phyloP scores from a whole-genome alignment of 1,140 invertebrate genomes.

The Caenorhabditis brenneri region DNA sequence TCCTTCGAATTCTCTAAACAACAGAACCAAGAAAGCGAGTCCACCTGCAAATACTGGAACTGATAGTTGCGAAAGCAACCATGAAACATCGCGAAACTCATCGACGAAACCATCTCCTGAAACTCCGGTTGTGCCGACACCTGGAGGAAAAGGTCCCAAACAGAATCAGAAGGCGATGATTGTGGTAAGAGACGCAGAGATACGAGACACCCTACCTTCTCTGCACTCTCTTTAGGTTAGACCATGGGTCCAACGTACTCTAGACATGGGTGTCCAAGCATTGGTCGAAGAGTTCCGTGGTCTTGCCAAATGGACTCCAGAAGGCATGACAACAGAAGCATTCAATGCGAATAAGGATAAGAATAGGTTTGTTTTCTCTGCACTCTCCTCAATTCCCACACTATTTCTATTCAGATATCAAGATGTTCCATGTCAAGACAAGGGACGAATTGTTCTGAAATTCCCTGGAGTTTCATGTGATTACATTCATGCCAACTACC shows the following conservation, averaged over 20 bases:
- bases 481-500: conserved; percentile 57
- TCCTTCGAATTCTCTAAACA: no score
- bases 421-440: conserved; percentile 61
- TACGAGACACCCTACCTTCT: not conserved
- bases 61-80: not conserved
- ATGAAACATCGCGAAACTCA: not conserved
- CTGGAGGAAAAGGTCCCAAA: no score
- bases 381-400: no score
- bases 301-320: conserved; percentile 48
- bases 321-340: conserved; percentile 50
- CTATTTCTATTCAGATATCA: conserved; percentile 50
- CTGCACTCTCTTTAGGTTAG: conserved; percentile 44
- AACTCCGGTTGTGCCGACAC: not conserved
- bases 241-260: conserved; percentile 52
- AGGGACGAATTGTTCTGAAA: conserved; percentile 57
- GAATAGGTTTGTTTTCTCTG: conserved; percentile 44
- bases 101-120: no score
- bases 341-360: conserved; percentile 54
- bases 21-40: no score
- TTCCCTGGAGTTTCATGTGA: conserved; percentile 53
- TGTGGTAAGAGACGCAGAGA: not conserved
- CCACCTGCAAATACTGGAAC: no score
- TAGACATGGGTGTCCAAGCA: conserved; percentile 57
- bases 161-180: conserved; percentile 13
- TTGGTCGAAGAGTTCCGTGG: conserved; percentile 55